Percentiles rank a stretch among this genome's conserved stretches.
These are phyloP conservation scores for Deilephila elpenor DNA, from an alignment of 2,888 invertebrate genomes.

Conservation along the genomic window DNA sequence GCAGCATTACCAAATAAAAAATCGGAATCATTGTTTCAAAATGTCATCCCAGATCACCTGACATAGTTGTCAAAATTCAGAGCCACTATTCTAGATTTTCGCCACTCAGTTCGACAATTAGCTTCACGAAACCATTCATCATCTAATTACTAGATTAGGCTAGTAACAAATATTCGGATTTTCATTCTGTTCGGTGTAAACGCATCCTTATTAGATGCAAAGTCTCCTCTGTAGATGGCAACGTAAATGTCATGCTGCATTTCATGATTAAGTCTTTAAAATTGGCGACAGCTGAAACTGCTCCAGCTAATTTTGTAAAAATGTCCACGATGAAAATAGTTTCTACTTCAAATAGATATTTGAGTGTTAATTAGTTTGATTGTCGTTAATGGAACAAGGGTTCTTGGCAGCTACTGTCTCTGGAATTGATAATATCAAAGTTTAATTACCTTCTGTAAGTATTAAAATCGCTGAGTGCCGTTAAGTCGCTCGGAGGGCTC, in stretches of 20 bases:
- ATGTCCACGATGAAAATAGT: not conserved
- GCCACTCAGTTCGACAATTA: too few species aligned
- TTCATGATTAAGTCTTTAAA: constrained; percentile 22
- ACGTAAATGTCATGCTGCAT: constrained; percentile 20
- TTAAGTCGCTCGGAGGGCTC: not conserved
- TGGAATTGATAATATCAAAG: not conserved
- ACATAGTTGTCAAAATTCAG: too few species aligned
- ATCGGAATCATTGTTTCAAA: too few species aligned
- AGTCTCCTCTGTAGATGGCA: constrained; percentile 20
- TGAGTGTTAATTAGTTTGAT: not conserved
- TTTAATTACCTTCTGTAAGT: not conserved
- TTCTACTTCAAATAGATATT: not conserved
- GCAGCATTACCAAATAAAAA: too few species aligned
- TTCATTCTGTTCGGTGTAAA: not conserved
- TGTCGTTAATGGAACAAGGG: constrained; percentile 15
- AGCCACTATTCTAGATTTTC: too few species aligned
- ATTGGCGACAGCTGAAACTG: constrained; percentile 5
- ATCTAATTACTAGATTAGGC: too few species aligned
- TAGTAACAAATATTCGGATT: not conserved
- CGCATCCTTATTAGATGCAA: constrained; percentile 17
- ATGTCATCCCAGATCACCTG: too few species aligned
- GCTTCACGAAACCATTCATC: too few species aligned
- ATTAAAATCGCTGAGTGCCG: not conserved
- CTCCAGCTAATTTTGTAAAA: constrained; percentile 12
- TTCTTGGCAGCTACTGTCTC: constrained; percentile 1